phyloP scores from a whole-genome alignment of 2,888 invertebrate genomes.

The Phorcus lineatus region DNA sequence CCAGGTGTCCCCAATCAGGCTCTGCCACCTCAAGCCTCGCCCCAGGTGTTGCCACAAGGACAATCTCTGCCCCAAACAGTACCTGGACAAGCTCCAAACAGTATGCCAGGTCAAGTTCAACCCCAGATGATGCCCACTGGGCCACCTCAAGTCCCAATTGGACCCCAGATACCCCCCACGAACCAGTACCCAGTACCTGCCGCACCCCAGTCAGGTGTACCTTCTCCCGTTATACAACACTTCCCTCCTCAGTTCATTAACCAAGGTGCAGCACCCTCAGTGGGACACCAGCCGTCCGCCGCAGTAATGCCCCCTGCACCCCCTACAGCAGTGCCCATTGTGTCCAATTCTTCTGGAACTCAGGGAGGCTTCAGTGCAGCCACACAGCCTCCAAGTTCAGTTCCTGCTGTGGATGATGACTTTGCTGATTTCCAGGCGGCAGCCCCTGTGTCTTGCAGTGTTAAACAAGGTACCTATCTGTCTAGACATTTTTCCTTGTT shows the following conservation, averaged over 20 bases:
- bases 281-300: neutral
- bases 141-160: too few species aligned
- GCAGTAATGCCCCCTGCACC: neutral
- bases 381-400: neutral
- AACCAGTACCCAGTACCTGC: neutral
- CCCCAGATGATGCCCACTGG: too few species aligned
- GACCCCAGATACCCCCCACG: neutral
- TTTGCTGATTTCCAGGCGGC: conserved; percentile 72
- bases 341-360: neutral
- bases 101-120: too few species aligned
- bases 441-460: conserved; percentile 29
- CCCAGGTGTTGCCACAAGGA: neutral
- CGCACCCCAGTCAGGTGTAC: neutral
- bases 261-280: neutral
- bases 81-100: too few species aligned
- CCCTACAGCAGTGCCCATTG: neutral
- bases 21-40: conserved; percentile 35
- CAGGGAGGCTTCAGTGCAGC: neutral
- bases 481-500: neutral
- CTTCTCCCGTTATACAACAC: neutral
- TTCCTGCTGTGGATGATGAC: conserved; percentile 60
- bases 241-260: neutral
- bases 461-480: neutral
- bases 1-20: conserved; percentile 16
- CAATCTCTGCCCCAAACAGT: too few species aligned